A percentile compares a stretch with the other conserved stretches of the same genome.
These are phyloP conservation scores for Electrona antarctica DNA, from an alignment of 2,113 vertebrate genomes.

Conservation along the genomic window DNA sequence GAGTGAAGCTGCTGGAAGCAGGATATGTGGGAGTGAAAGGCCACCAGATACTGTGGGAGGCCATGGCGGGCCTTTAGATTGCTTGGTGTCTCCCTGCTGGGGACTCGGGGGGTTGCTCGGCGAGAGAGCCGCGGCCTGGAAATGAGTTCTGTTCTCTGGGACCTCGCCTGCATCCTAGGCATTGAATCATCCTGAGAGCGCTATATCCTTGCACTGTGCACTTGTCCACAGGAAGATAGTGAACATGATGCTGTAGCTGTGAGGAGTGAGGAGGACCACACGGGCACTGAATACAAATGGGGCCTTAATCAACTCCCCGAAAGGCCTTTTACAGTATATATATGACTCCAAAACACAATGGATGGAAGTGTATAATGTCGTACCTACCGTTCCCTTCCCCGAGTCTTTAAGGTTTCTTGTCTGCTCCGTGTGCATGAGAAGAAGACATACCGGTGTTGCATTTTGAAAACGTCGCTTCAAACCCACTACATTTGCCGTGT, in stretches of 20 bases:
- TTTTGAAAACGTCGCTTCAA: too few relatives aligned
- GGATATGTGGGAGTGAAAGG: constrained; percentile 81
- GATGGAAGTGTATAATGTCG: constrained; percentile 20
- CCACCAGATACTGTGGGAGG: constrained; percentile 82
- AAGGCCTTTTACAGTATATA: constrained; percentile 12
- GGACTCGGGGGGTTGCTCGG: constrained; percentile 58
- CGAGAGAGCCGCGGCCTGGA: constrained; percentile 58
- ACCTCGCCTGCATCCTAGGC: constrained; percentile 45
- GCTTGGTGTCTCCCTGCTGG: constrained; percentile 82
- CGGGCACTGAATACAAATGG: constrained; percentile 64
- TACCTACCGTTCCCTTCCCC: too few relatives aligned
- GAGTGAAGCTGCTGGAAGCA: constrained; percentile 79
- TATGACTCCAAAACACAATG: constrained; percentile 20
- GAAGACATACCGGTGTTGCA: too few relatives aligned
- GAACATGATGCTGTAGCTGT: constrained; percentile 45
- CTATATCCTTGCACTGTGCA: constrained; percentile 35
- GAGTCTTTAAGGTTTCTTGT: too few relatives aligned
- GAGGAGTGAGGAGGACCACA: constrained; percentile 28
- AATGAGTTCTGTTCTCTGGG: constrained; percentile 72
- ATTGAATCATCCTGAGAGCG: constrained; percentile 61
- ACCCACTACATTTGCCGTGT: too few relatives aligned
- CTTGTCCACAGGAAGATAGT: constrained; percentile 58
- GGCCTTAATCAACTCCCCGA: constrained; percentile 37
- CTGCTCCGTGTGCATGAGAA: too few relatives aligned
- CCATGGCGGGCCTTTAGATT: constrained; percentile 82